Evolutionary conservation across 1,140 invertebrate genomes (phyloP).

Genomic region (Lordiphosa mommai): DNA sequence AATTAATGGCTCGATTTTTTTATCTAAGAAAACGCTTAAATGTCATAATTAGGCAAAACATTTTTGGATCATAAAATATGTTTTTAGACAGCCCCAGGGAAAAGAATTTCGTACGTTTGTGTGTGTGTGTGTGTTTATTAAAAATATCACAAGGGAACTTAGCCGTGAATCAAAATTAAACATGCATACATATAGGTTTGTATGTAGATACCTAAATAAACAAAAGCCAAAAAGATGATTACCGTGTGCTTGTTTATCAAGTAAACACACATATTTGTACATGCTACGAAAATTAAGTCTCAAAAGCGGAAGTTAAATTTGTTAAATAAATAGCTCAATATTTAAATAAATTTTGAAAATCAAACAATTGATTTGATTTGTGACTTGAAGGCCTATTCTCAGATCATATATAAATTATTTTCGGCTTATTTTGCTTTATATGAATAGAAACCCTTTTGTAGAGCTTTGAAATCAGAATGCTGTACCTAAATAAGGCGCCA

Average conservation of each 20-base stretch:
- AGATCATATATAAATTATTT: no score
- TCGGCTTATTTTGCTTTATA: no score
- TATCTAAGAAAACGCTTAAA: constrained; percentile 24
- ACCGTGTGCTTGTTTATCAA: not conserved
- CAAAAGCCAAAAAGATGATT: constrained; percentile 15
- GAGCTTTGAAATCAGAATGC: no score
- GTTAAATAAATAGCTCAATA: no score
- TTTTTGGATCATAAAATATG: constrained; percentile 50
- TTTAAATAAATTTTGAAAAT: no score
- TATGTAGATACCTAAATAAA: constrained; percentile 25
- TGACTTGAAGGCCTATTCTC: no score
- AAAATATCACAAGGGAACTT: constrained; percentile 44
- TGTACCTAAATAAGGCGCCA: no score
- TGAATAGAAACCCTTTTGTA: no score
- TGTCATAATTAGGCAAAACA: constrained; percentile 52
- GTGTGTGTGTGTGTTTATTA: constrained; percentile 30
- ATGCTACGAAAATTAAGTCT: no score
- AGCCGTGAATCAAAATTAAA: constrained; percentile 28
- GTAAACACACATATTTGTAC: not conserved
- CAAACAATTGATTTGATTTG: no score
- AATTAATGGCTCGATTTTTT: constrained; percentile 51
- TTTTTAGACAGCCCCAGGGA: constrained; percentile 1
- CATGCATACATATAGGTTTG: not conserved
- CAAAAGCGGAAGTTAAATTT: no score
- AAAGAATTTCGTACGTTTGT: no score